Conservation (phyloP, 1,140 invertebrate genomes). For the Papilio helenus region DNA sequence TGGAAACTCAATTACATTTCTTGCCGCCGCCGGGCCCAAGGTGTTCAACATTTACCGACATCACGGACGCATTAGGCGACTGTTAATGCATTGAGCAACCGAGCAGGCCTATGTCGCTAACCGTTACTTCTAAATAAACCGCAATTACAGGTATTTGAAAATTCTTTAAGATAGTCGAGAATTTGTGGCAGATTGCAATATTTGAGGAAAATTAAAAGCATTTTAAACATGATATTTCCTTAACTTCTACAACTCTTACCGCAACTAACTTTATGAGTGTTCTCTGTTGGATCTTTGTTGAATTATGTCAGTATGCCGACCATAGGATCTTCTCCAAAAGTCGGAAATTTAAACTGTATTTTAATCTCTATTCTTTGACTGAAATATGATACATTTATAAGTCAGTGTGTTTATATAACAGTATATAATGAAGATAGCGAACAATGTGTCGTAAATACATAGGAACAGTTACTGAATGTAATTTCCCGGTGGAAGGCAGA, state of each 20-base stretch:
- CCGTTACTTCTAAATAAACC: conserved; percentile 24
- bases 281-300: not conserved
- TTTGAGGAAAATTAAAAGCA: not conserved
- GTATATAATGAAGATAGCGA: not conserved
- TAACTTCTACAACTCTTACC: not conserved
- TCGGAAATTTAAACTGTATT: not conserved
- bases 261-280: not conserved
- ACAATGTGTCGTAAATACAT: conserved; percentile 15
- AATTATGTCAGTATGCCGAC: not conserved
- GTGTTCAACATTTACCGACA: conserved; percentile 72
- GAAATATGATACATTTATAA: not conserved
- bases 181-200: not conserved
- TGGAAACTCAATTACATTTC: conserved; percentile 56
- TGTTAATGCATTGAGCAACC: conserved; percentile 32
- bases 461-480: conserved; percentile 11
- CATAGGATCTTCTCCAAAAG: not conserved
- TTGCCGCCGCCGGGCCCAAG: conserved; percentile 57
- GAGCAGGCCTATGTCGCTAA: conserved; percentile 11
- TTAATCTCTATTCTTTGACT: not conserved
- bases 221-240: not conserved
- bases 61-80: conserved; percentile 43
- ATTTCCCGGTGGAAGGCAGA: conserved; percentile 15
- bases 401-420: not conserved
- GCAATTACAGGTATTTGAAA: not conserved
- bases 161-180: not conserved